phyloP scores from a whole-genome alignment of 2,888 invertebrate genomes.

The Sphaeridia pumilis region DNA sequence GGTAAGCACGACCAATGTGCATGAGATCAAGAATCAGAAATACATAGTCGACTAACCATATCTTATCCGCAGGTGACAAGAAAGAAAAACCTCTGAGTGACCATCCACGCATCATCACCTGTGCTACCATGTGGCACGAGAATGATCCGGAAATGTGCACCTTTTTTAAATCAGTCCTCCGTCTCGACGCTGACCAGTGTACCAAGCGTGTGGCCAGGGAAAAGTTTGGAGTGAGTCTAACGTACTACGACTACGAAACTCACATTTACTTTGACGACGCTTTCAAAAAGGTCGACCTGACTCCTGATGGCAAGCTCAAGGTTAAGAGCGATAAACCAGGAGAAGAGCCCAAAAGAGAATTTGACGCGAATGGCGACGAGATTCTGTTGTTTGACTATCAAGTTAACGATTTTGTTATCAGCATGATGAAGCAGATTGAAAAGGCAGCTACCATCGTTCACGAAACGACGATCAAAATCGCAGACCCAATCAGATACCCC shows the following conservation, averaged over 20 bases:
- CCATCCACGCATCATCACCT: background rate
- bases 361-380: too few relatives aligned
- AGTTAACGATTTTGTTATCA: constrained; percentile 69
- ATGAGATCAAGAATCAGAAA: too few relatives aligned
- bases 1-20: too few relatives aligned
- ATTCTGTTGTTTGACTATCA: too few relatives aligned
- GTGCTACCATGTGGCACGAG: constrained; percentile 95
- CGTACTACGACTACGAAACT: constrained; percentile 77
- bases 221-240: constrained; percentile 70
- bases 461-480: constrained; percentile 48
- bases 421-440: constrained; percentile 58
- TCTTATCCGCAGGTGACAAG: constrained; percentile 17
- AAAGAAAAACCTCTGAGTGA: background rate
- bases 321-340: too few relatives aligned
- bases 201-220: constrained; percentile 68
- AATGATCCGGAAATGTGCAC: constrained; percentile 43
- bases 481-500: constrained; percentile 60
- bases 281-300: constrained; percentile 53
- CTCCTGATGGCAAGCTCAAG: constrained; percentile 55
- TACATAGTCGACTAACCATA: too few relatives aligned
- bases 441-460: constrained; percentile 63
- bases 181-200: constrained; percentile 82
- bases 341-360: too few relatives aligned
- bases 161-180: constrained; percentile 53
- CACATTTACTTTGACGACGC: constrained; percentile 81